Evolutionary conservation across 2,797 vertebrate genomes (phyloP), one percentile per base, ranked within the genome.

Genomic region (Sebastes kiyomatsui): DNA sequence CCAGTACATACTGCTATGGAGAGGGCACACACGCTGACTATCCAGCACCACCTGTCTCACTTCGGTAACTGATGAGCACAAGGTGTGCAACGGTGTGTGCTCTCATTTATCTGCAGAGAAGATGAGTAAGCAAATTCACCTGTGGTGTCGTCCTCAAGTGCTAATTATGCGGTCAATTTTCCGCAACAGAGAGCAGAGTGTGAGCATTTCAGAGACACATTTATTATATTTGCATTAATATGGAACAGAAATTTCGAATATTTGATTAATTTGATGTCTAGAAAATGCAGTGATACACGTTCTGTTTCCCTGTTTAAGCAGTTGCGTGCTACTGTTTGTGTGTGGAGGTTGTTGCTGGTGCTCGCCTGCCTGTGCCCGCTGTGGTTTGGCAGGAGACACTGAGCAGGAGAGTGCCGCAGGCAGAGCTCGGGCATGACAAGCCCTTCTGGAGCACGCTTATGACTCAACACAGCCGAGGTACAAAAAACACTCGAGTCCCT

Each of bases 1-100:
- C 89, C 92, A 92, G 90, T 81, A 64, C 90, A 86, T 32, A 78
- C 89, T 85, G 86, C 85, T 85, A 74, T 52, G 76, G 83, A 66
- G 83, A 82, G 85, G 77, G 66, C 85, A 84, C 79, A 80, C 86
- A 74, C 67, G 49, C 87, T 32, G 85, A 77, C 76, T 79, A 75
- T 79, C 82, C 89, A 86, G 84, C 90, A 88, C 90, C 92, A 93
- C 90, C 91, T 93, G 90, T 89, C 92, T 90, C 88, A 88, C 84
- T 75, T 1, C 69, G 84, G 80, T 86, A 89, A 90, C 79, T 83
- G 92, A 92, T 83, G 88, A 86, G 83, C 81, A 78, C 88, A 85
- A 90, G 89, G 87, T 88, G 86, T 84, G 83, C 83, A 42, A 73
- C 23, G 65, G 81, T 55, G 82, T 80, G 80, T 23, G 79, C 84